Base-by-base conservation (phyloP, 1,140 invertebrate genomes). In the Pachyrhynchus sulphureomaculatus region DNA sequence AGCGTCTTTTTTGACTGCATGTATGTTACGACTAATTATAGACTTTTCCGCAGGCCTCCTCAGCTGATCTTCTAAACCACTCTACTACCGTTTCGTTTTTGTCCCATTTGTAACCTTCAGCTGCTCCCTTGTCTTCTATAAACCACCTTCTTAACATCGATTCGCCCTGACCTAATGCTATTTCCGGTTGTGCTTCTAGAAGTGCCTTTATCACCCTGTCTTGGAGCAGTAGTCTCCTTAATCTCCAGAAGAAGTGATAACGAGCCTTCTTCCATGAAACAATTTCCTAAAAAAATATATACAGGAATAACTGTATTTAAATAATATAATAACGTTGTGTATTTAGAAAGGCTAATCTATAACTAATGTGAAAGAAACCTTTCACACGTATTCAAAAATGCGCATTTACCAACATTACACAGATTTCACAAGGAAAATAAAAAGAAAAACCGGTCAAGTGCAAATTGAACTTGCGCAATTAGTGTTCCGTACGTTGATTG, bases 71-170 rank as follows among this genome's bases (percentile, higher is more conserved):
- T 87, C 83, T 32, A 97, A n/a, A 77, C 95, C 95, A 98, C 15
- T 81, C 76, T 2, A 92, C 90, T n/a, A 92, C 92, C 0, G 84
- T 83, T 72, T 92, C 85, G 73, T 94, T 92, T 72, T 93, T 87
- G 72, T 97, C 94, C 94, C 94, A 98, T 42, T 90, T 79, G 76
- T 96, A 95, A 0, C 89, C 85, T 87, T 92, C 89, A 0, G 91
- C 86, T 55, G 92, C 84, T 6, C 92, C 94, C 64, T 88, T 87
- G 66, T 95, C 91, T 79, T 98, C 95, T 18, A 95, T 85, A 78
- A 96, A 96, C 96, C 95, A 98, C 37, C 95, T 82, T 26, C 92
- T 82, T 8, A 98, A 78, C 87, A 96, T 96, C 9, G 91, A 88
- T 47, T 84, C 82, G 0, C 84, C 78, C 69, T 86, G 84, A 18